Conservation (phyloP, 2,797 vertebrate genomes). For the Monodelphis domestica region DNA sequence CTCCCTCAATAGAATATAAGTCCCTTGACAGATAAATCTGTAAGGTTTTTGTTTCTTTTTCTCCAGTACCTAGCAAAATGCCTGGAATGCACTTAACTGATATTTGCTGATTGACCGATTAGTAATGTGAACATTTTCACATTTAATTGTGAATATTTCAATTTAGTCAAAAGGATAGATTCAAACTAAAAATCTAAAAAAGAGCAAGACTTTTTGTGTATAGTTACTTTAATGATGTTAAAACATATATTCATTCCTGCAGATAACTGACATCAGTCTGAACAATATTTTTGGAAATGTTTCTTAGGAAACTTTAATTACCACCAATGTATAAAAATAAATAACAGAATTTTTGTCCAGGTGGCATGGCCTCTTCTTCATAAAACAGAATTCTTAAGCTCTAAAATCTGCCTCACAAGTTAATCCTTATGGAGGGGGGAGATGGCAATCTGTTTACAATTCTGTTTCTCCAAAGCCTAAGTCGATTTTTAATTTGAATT, state of each 20-base stretch:
- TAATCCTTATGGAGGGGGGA: constrained; percentile 54
- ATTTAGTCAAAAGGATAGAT: constrained; percentile 31
- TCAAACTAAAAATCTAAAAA: constrained; percentile 46
- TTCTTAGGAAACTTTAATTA: constrained; percentile 78
- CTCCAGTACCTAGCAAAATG: neutral
- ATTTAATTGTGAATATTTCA: constrained; percentile 38
- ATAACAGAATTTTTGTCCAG: constrained; percentile 80
- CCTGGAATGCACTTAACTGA: neutral
- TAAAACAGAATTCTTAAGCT: constrained; percentile 60
- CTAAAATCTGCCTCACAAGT: constrained; percentile 45
- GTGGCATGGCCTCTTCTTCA: constrained; percentile 80
- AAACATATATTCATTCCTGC: constrained; percentile 66
- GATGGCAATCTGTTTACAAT: constrained; percentile 56
- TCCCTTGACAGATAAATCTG: neutral
- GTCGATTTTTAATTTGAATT: constrained; percentile 7
- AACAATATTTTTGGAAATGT: constrained; percentile 75
- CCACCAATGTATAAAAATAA: constrained; percentile 80
- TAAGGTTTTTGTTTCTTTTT: neutral
- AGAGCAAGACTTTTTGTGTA: neutral
- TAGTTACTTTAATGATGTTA: constrained; percentile 4
- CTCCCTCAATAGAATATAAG: neutral
- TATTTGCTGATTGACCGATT: neutral
- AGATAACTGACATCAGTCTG: constrained; percentile 47
- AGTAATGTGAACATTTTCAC: constrained; percentile 13
- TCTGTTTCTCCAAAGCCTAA: constrained; percentile 2